phyloP scores from a whole-genome alignment of 2,797 vertebrate genomes.

The Carapus acus region DNA sequence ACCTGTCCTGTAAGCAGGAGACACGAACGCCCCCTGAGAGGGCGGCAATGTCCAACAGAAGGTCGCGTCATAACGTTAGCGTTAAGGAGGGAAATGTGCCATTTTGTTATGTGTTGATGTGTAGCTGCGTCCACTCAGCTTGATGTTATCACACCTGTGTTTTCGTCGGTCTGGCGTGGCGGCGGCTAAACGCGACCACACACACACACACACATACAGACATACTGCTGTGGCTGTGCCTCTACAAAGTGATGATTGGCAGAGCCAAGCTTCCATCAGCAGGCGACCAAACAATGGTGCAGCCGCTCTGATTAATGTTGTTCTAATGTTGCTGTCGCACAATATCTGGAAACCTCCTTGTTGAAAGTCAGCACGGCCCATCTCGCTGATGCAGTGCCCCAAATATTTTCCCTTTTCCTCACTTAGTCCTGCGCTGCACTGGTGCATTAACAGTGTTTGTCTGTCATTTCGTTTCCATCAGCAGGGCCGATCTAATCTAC shows the following conservation, averaged over 20 bases:
- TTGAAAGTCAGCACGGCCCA: slow-evolving; percentile 47
- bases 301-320: slow-evolving; percentile 67
- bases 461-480: slow-evolving; percentile 67
- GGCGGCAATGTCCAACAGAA: no score
- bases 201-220: slow-evolving; percentile 34
- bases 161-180: slow-evolving; percentile 42
- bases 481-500: slow-evolving; percentile 65
- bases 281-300: slow-evolving; percentile 63
- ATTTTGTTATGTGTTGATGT: slow-evolving; percentile 16
- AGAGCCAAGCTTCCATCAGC: slow-evolving; percentile 53
- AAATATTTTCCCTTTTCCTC: slow-evolving; percentile 70
- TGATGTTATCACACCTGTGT: slow-evolving; percentile 41
- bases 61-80: no score
- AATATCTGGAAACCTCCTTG: slow-evolving; percentile 76
- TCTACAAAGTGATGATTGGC: slow-evolving; percentile 57
- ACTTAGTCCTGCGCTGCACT: slow-evolving; percentile 39
- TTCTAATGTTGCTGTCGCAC: slow-evolving; percentile 62
- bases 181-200: slow-evolving; percentile 36
- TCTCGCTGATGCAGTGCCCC: slow-evolving; percentile 55
- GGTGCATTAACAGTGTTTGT: slow-evolving; percentile 49
- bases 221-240: slow-evolving; percentile 34
- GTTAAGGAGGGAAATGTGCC: slow-evolving; percentile 31
- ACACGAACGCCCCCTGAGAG: no score
- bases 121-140: slow-evolving; percentile 19
- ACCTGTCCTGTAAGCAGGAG: no score